A percentile compares a stretch with the other conserved stretches of the same genome.
Evolutionary conservation across 2,888 invertebrate genomes (phyloP).

Genomic region (Emmelina monodactyla): DNA sequence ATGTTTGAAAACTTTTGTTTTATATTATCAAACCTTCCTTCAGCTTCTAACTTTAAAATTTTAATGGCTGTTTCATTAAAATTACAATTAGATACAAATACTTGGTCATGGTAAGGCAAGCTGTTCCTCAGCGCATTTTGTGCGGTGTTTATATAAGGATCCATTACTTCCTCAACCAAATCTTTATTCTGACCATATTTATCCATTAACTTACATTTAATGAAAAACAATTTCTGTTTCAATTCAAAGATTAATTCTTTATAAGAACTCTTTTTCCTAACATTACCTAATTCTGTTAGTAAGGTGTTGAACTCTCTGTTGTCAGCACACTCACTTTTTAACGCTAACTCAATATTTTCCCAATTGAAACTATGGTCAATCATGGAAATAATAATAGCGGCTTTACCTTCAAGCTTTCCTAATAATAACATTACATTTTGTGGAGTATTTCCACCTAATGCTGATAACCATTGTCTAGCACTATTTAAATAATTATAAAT

Average conservation of each 20-base stretch:
- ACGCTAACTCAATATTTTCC: not conserved
- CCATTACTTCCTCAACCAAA: not conserved
- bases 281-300: not conserved
- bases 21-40: conserved; percentile 11
- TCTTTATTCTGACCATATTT: conserved; percentile 5
- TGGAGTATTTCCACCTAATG: conserved; percentile 3
- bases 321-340: conserved; percentile 7
- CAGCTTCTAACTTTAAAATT: conserved; percentile 12
- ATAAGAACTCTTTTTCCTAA: conserved; percentile 2
- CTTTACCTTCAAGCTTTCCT: conserved; percentile 2
- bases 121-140: conserved; percentile 11
- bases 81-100: conserved; percentile 10
- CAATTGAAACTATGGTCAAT: not conserved
- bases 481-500: conserved; percentile 9
- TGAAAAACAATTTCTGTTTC: conserved; percentile 13
- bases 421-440: conserved; percentile 9
- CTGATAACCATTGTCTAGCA: conserved; percentile 5
- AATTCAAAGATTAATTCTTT: conserved; percentile 11
- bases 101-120: conserved; percentile 11
- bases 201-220: conserved; percentile 11
- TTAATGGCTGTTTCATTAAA: conserved; percentile 8
- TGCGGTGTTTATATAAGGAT: conserved; percentile 2
- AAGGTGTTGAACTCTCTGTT: not conserved
- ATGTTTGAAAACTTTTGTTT: conserved; percentile 11
- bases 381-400: not conserved